phyloP scores from a whole-genome alignment of 2,797 vertebrate genomes.

The Myotis planiceps region DNA sequence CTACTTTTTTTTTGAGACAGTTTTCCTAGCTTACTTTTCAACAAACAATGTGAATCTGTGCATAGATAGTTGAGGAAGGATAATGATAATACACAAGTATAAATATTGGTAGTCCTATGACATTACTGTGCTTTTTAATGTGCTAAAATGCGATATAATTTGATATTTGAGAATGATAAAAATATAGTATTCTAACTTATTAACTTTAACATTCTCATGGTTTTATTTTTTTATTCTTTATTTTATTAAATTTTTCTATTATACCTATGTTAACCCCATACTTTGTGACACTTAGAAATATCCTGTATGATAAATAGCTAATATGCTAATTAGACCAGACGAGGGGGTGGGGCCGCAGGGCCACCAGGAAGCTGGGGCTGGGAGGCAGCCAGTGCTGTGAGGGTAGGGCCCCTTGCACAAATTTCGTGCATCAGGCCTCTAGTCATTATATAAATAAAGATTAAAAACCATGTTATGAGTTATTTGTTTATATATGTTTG shows the following conservation, averaged over 20 bases:
- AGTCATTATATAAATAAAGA: neutral
- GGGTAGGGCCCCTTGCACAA: no score
- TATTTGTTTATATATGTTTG: neutral
- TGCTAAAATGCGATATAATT: slow-evolving; percentile 25
- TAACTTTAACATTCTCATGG: neutral
- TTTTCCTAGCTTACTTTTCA: slow-evolving; percentile 10
- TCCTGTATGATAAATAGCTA: no score
- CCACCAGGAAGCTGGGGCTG: no score
- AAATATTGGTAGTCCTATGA: slow-evolving; percentile 59
- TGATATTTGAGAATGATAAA: slow-evolving; percentile 9
- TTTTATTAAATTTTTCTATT: neutral
- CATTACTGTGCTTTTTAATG: neutral
- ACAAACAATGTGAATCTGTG: neutral
- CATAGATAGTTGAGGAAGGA: neutral
- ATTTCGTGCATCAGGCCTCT: no score
- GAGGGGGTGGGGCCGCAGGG: no score
- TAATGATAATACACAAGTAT: slow-evolving; percentile 26
- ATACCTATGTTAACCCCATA: neutral
- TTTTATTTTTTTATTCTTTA: neutral
- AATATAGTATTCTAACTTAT: neutral
- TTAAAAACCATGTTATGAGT: neutral
- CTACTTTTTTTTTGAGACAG: slow-evolving; percentile 62
- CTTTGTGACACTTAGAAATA: neutral
- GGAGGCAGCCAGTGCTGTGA: no score
- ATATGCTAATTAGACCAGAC: no score